Conservation (phyloP, 2,888 invertebrate species). For the Nymphalis c-album region DNA sequence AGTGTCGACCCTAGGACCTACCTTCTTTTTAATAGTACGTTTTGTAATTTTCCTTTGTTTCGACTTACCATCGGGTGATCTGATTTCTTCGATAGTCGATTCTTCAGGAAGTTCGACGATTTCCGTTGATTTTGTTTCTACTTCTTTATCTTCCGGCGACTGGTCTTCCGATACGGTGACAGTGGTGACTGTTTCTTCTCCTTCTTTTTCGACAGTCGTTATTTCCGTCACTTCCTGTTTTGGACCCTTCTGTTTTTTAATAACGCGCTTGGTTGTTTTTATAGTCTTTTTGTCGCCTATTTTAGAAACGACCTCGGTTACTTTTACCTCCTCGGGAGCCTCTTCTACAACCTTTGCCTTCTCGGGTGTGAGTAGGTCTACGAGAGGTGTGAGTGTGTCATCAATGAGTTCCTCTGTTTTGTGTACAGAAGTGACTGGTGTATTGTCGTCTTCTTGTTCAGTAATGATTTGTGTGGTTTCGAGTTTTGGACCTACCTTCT, state of each 20-base stretch:
- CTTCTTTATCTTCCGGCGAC: slow-evolving; percentile 11
- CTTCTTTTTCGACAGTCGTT: slow-evolving; percentile 46
- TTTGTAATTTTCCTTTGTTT: slow-evolving; percentile 42
- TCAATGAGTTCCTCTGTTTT: no score
- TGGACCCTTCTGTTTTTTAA: slow-evolving; percentile 40
- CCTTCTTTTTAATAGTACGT: slow-evolving; percentile 49
- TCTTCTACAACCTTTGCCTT: not conserved
- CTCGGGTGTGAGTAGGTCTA: no score
- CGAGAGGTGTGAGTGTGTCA: no score
- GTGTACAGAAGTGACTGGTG: no score
- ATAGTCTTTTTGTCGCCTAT: slow-evolving; percentile 14
- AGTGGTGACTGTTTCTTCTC: slow-evolving; percentile 45
- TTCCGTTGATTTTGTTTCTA: slow-evolving; percentile 5
- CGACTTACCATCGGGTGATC: slow-evolving; percentile 48
- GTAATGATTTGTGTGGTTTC: no score
- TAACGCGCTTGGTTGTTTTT: slow-evolving; percentile 49
- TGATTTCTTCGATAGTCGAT: slow-evolving; percentile 32
- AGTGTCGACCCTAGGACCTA: slow-evolving; percentile 46
- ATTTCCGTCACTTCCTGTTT: slow-evolving; percentile 46
- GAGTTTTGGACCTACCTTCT: no score
- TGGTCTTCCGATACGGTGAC: slow-evolving; percentile 32
- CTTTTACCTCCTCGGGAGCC: slow-evolving; percentile 14
- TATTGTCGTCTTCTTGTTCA: no score
- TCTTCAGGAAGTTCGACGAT: slow-evolving; percentile 53
- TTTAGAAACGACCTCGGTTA: slow-evolving; percentile 21